These are phyloP conservation scores for Gari tellinella DNA, from an alignment of 2,888 invertebrate species.

Conservation along the genomic window DNA sequence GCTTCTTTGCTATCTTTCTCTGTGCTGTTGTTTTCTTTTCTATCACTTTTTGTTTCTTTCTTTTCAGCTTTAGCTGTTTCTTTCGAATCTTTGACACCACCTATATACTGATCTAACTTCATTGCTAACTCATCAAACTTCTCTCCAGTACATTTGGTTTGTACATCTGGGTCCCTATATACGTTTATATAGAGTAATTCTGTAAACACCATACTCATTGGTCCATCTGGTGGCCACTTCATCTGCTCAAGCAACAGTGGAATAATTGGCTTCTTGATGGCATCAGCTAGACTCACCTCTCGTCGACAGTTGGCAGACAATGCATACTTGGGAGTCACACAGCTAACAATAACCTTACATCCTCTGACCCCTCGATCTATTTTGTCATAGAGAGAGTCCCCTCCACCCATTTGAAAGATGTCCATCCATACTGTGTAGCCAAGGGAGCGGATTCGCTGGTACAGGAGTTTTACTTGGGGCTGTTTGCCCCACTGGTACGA, in stretches of 20 bases:
- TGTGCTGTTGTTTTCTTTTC: no score
- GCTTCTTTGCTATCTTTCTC: no score
- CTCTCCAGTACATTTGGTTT: slow-evolving; percentile 68
- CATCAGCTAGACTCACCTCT: slow-evolving; percentile 81
- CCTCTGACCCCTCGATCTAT: slow-evolving; percentile 80
- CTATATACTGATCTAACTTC: slow-evolving; percentile 53
- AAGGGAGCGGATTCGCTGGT: slow-evolving; percentile 69
- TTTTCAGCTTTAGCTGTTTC: no score
- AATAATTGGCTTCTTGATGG: slow-evolving; percentile 80
- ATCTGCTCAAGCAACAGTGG: slow-evolving; percentile 80
- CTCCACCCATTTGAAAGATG: slow-evolving; percentile 83
- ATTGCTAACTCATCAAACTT: slow-evolving; percentile 68
- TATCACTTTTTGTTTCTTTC: no score
- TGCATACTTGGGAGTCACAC: slow-evolving; percentile 81
- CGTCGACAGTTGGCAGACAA: slow-evolving; percentile 81
- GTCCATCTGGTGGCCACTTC: slow-evolving; percentile 82
- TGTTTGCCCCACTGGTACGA: slow-evolving; percentile 83
- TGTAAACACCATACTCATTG: slow-evolving; percentile 82
- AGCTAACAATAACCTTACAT: slow-evolving; percentile 77
- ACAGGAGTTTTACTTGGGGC: slow-evolving; percentile 76
- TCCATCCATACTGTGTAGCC: slow-evolving; percentile 82
- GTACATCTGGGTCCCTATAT: slow-evolving; percentile 58
- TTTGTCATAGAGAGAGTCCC: slow-evolving; percentile 83
- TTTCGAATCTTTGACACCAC: not conserved
- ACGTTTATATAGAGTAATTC: slow-evolving; percentile 80